A percentile compares a stretch with the other conserved stretches of the same genome.
phyloP scores from a whole-genome alignment of 2,113 vertebrate genomes.

The Pipra filicauda region DNA sequence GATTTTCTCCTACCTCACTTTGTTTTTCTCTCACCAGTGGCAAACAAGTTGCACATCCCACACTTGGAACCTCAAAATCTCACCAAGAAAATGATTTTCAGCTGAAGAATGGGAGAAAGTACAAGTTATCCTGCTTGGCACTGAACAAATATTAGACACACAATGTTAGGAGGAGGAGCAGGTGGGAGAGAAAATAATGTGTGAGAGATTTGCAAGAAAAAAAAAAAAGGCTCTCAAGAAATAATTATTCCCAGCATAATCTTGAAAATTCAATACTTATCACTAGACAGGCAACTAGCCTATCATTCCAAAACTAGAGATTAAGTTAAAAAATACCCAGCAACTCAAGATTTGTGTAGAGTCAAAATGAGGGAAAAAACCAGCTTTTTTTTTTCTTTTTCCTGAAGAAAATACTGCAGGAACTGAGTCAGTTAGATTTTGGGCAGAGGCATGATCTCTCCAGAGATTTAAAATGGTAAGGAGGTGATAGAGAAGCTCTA shows the following conservation, averaged over 20 bases:
- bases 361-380: fast-evolving
- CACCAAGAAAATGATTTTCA: fast-evolving
- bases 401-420: not conserved
- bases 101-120: not conserved
- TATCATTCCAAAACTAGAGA: not conserved
- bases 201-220: not conserved
- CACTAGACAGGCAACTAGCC: not conserved
- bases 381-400: not conserved
- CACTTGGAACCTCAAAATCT: not conserved
- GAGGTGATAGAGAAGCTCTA: not conserved
- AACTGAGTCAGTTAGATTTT: not conserved
- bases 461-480: not conserved
- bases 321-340: not conserved
- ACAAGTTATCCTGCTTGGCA: not conserved
- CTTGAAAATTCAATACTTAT: not conserved
- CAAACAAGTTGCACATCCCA: not conserved
- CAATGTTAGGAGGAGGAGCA: not conserved
- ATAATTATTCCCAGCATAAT: not conserved
- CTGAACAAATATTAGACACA: not conserved
- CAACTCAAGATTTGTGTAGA: not conserved
- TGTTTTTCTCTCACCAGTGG: not conserved
- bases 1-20: not conserved
- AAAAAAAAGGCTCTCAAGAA: not conserved
- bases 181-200: not conserved
- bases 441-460: not conserved